Base-by-base conservation (phyloP, 2,888 invertebrate species). In the Mythimna pallens region DNA sequence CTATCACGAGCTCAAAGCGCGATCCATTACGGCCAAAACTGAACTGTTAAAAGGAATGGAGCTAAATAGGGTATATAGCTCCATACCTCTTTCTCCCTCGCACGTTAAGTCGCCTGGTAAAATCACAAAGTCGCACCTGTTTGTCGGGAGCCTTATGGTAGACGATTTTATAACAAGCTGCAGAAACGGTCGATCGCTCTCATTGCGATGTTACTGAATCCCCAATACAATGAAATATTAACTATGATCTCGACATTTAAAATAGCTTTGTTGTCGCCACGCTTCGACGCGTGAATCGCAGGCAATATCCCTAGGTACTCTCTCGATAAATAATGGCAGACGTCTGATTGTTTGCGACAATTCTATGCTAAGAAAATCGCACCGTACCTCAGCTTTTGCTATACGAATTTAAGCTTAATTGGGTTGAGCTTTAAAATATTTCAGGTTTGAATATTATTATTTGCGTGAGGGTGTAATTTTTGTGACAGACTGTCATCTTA, bases 201-300 rank as follows among this genome's bases (percentile, higher is more conserved):
- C 17, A 34, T 25, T n/a, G 47, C 6, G 20, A 65, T n/a, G 20
- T 34, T 22, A 47, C 14, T 8, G 43, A 55, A n/a, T 43, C 34
- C 34, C 12, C 17, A 61, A 47, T 64, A 30, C 40, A 65, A 30
- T 65, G 22, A 65, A 76, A 73, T 22, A 76, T 43, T 66, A 25
- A 65, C 30, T 25, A 25, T 17, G 40, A 76, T 73, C 34, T 76
- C 43, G 36, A 59, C 17, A 59, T 67, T 59, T 52, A 34, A 52
- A 73, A 65, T 76, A 76, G 40, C 20, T 76, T 43, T 50, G 22
- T 17, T 36, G 50, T 40, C n/a, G 20, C 17, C 12, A 59, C 17
- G 25, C 22, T 59, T 52, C 14, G 7, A 55, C 14, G 17, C 17
- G 14, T n/a, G n/a, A 25, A 54, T 30, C 9, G 65, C 54, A 54